phyloP scores from a whole-genome alignment of 2,888 invertebrate species.

The Leucophora obtusa region DNA sequence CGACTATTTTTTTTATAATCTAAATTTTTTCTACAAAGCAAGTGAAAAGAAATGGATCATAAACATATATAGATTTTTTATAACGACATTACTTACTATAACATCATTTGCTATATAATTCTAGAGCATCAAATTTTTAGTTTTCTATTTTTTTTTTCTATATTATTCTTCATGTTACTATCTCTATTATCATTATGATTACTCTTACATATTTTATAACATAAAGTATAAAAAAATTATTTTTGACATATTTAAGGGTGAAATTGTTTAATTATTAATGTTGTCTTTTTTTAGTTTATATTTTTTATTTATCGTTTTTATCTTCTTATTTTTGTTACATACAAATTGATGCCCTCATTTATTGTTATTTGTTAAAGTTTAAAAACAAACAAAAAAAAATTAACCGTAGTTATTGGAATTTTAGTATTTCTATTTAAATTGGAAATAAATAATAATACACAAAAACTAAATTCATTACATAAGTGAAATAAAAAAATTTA shows the following conservation, averaged over 20 bases:
- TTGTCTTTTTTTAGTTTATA: conserved; percentile 34
- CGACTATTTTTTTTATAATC: conserved; percentile 30
- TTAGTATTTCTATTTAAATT: conserved; percentile 39
- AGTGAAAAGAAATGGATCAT: neutral
- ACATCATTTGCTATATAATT: conserved; percentile 12
- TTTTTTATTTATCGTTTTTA: conserved; percentile 43
- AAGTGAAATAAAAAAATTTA: conserved; percentile 1
- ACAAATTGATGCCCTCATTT: conserved; percentile 64
- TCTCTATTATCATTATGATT: neutral
- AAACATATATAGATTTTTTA: neutral
- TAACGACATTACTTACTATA: conserved; percentile 8
- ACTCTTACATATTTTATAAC: neutral
- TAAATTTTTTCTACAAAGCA: conserved; percentile 29
- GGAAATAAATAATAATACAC: conserved; percentile 41
- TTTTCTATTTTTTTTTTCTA: conserved; percentile 27
- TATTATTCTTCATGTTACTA: conserved; percentile 9
- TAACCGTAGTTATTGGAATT: conserved; percentile 54
- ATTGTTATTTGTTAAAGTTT: conserved; percentile 68
- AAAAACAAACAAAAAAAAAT: conserved; percentile 48
- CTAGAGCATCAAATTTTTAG: conserved; percentile 7
- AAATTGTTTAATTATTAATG: conserved; percentile 18
- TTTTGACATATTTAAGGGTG: conserved; percentile 30
- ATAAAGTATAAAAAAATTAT: conserved; percentile 1
- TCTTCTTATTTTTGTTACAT: conserved; percentile 54
- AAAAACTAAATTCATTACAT: conserved; percentile 46